These are phyloP conservation scores for Parnassius glacialis DNA, from an alignment of 2,888 invertebrate genomes.

Conservation along the genomic window DNA sequence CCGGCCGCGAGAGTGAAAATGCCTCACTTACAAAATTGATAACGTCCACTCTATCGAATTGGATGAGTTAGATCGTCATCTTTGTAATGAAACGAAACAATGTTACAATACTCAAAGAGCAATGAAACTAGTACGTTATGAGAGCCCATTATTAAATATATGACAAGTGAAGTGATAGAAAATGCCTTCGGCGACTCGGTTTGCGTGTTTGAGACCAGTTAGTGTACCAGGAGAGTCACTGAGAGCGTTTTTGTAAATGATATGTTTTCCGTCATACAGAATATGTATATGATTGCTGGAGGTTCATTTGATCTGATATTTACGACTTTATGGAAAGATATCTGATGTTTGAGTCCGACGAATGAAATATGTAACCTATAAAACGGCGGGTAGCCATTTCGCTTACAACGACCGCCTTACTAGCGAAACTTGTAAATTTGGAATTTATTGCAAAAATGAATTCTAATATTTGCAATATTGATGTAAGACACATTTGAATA, in stretches of 20 bases:
- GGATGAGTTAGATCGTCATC: slow-evolving; percentile 39
- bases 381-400: slow-evolving; percentile 20
- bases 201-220: slow-evolving; percentile 74
- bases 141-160: slow-evolving; percentile 43
- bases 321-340: slow-evolving; percentile 14
- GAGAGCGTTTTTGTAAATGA: slow-evolving; percentile 66
- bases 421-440: slow-evolving; percentile 42
- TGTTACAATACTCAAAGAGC: slow-evolving; percentile 40
- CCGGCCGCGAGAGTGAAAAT: slow-evolving; percentile 66
- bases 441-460: slow-evolving; percentile 60
- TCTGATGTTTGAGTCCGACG: slow-evolving; percentile 15
- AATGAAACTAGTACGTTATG: slow-evolving; percentile 47
- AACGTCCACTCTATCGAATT: slow-evolving; percentile 41
- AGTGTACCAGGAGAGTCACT: slow-evolving; percentile 62
- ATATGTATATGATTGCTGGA: slow-evolving; percentile 41
- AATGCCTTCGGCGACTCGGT: slow-evolving; percentile 61
- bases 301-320: slow-evolving; percentile 32
- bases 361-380: slow-evolving; percentile 16
- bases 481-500: slow-evolving; percentile 58
- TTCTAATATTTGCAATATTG: slow-evolving; percentile 48
- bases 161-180: slow-evolving; percentile 67
- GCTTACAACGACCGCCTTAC: slow-evolving; percentile 37
- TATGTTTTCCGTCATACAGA: slow-evolving; percentile 66
- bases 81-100: slow-evolving; percentile 31
- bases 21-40: slow-evolving; percentile 51